These are phyloP conservation scores for Ophraella communa DNA, from an alignment of 2,888 invertebrate genomes.

Conservation along the genomic window DNA sequence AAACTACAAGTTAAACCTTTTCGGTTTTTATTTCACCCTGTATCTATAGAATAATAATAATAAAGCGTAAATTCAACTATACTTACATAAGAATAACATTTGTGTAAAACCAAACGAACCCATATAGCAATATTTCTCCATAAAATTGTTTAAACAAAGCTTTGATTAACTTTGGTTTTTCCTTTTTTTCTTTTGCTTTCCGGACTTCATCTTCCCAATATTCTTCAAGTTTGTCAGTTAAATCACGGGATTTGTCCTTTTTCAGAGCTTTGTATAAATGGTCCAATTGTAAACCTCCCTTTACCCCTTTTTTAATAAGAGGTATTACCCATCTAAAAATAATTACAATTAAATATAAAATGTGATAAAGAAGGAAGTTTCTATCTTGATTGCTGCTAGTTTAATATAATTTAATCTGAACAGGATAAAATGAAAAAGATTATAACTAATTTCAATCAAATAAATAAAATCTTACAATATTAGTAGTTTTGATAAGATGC, in stretches of 20 bases:
- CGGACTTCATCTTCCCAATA: slow-evolving; percentile 54
- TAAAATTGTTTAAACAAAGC: slow-evolving; percentile 33
- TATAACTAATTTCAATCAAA: no score
- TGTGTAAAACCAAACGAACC: slow-evolving; percentile 27
- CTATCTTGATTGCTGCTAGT: no score
- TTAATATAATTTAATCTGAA: no score
- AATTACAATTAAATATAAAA: not conserved
- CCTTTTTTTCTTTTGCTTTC: slow-evolving; percentile 20
- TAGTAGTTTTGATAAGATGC: not conserved
- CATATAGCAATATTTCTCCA: slow-evolving; percentile 32
- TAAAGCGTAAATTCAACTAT: not conserved
- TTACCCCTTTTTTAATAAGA: slow-evolving; percentile 63
- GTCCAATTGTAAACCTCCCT: slow-evolving; percentile 66
- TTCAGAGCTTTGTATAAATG: slow-evolving; percentile 69
- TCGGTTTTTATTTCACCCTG: no score
- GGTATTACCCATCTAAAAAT: slow-evolving; percentile 50
- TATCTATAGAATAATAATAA: no score
- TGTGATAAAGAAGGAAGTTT: no score
- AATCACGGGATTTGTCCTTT: slow-evolving; percentile 66
- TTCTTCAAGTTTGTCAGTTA: slow-evolving; percentile 62
- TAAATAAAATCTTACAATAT: not conserved
- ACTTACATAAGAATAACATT: slow-evolving; percentile 33
- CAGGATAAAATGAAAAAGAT: no score
- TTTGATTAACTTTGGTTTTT: slow-evolving; percentile 34
- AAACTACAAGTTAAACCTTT: no score